Evolutionary conservation across 1,140 invertebrate species (phyloP), one percentile per base, ranked within the genome.

Genomic region (Mylabris phalerata): DNA sequence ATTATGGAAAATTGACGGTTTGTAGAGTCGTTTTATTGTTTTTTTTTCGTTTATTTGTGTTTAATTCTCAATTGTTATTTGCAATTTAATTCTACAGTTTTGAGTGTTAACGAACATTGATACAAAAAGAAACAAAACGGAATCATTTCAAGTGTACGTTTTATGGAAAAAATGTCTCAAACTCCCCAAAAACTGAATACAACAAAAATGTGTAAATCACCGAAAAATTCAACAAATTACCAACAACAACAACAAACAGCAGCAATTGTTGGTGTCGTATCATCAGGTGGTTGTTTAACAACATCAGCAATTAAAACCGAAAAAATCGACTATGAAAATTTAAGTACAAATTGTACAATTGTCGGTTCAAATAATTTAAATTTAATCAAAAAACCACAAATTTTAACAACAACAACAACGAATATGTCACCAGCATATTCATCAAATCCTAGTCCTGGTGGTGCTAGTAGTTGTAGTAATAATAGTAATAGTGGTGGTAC

Each of bases 131-230:
- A 19, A 19, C 1, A 19, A 19, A 19, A 19, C 19, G 19, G 19
- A 19, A 19, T 19, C 19, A 7, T 32, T 32, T 32, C 7, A 32
- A 32, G 32, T 32, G 32, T 32, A 7, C 32, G 32, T 32, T 32
- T 27, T 43, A 32, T 57, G 59, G 55, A 61, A 62, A 62, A 71
- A 67, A 74, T 74, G 72, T 74, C 72, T 69, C 69, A 71, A 57
- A 71, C 60, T 48, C 66, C 68, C 11, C 66, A 66, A 55, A 72
- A 72, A 57, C 48, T 65, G 44, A 58, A 64, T 44, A 67, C 67
- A 19, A 19, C 19, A 57, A 74, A 74, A 62, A 74, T 74, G 73
- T 74, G 73, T 63, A 74, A 73, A 64, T 74, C 73, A 38, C 73
- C 73, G 47, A 74, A 74, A 61, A 72, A 62, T 70, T 58, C 62